These are phyloP conservation scores for Phenacoccus solenopsis DNA, from an alignment of 1,140 invertebrate species.

Conservation along the genomic window DNA sequence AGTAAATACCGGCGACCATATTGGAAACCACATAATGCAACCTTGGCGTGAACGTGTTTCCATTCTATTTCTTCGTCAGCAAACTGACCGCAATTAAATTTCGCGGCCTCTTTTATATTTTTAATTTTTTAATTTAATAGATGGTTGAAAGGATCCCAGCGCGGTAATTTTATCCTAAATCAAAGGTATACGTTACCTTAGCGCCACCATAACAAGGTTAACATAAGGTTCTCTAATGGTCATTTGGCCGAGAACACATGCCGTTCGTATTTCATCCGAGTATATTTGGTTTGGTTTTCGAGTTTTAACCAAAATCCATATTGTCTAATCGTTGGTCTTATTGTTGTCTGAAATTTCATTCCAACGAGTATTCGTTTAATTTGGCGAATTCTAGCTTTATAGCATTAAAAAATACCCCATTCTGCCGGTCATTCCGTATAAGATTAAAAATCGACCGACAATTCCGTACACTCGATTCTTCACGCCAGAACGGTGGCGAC, in stretches of 20 bases:
- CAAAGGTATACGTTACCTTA: not conserved
- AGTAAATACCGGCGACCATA: too few relatives aligned
- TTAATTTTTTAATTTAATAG: constrained; percentile 4
- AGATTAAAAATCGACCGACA: too few relatives aligned
- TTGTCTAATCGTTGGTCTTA: too few relatives aligned
- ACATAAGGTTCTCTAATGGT: not conserved
- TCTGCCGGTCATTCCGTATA: too few relatives aligned
- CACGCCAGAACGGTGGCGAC: not conserved
- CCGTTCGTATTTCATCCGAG: too few relatives aligned
- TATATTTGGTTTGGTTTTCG: too few relatives aligned
- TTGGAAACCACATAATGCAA: not conserved
- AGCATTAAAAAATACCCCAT: too few relatives aligned
- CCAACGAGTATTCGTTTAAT: too few relatives aligned
- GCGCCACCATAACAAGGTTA: not conserved
- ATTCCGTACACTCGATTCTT: not conserved
- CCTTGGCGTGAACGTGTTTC: not conserved
- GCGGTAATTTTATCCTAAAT: not conserved
- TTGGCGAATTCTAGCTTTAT: too few relatives aligned
- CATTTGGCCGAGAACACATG: not conserved
- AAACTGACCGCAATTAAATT: constrained; percentile 2
- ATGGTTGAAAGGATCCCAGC: not conserved
- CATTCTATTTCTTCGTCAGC: too few relatives aligned
- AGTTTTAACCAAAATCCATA: too few relatives aligned
- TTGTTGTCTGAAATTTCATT: too few relatives aligned
- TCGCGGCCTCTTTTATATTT: not conserved